Base-by-base conservation (phyloP, 1,140 invertebrate species). In the Diabrotica virgifera region DNA sequence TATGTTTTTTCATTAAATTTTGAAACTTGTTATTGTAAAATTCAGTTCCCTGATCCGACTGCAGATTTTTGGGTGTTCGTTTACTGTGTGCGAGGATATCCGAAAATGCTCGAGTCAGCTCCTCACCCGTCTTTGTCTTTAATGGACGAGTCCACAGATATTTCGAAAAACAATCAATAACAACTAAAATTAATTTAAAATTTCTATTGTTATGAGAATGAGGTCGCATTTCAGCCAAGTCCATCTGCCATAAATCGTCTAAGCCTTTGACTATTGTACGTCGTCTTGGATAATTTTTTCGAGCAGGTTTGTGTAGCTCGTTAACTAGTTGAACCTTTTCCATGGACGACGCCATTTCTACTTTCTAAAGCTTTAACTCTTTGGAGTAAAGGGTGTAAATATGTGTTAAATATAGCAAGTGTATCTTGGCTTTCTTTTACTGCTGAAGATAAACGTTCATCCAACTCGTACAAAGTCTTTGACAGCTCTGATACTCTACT, bases 31-130 rank as follows among this genome's bases (percentile, higher is more conserved):
- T n/a, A n/a, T n/a, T 14, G 56, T 71, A 80, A 56, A 74, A 78
- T 75, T 83, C 80, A 59, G 60, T 76, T 0, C 80, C 81, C 55
- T 72, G 62, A 69, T 82, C 81, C 0, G 75, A 78, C 66, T 83
- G 81, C 46, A 83, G 64, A 62, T 81, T 78, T 72, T 74, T 74
- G 9, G 81, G 78, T n/a, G 59, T 62, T 36, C 73, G 24, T 24
- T 24, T 1, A 24, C 1, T 24, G 61, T 66, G 52, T 12, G 3
- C 37, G 35, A 77, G 68, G 73, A 80, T 56, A 70, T 70, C 58
- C 63, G 65, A 52, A 24, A 24, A 24, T 24, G 24, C 4, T 24
- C 24, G 24, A 24, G 24, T 24, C 1, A 24, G 1, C 4, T 24
- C 24, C 24, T 24, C 24, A 2, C 68, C 78, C 57, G 63, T 80